Evolutionary conservation across 2,797 vertebrate species (phyloP), one percentile per base, ranked within the genome.

Genomic region (Cossypha heuglini): DNA sequence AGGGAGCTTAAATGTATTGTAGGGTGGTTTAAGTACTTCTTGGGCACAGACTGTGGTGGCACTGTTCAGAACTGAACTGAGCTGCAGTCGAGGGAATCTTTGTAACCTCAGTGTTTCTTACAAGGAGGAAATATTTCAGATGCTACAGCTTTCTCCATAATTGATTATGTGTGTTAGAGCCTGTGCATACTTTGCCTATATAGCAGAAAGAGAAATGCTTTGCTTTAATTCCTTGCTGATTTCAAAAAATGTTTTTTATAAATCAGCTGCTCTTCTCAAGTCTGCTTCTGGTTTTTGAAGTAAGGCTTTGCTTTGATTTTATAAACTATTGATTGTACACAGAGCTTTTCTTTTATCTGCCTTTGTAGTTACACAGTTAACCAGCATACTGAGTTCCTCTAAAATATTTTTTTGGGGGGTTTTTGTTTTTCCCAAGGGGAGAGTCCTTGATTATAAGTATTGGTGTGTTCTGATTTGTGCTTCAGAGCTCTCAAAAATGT

Each of bases 291-390:
- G 15, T 72, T 87, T 91, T 54, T 79, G 42, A 88, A 75, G 15
- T 42, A 79, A 75, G 55, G 29, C 25, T 63, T 91, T 82, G 10
- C 54, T 91, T 91, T 84, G 71, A 48, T 94, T 94, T 89, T 89
- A n/a, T 68, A 28, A 88, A 73, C 26, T 59, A n/a, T 57, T 25
- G 24, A 38, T 83, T 68, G 17, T 93, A 76, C 21, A 40, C 35
- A 43, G 21, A 42, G 74, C 58, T 88, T 79, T 79, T 91, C 66
- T 88, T 90, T 79, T 51, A 25, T 80, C 48, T 90, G 46, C 45
- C 66, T 76, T 71, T 72, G 42, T 78, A 59, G 13, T 75, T 81
- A 13, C 10, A 16, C 35, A 49, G 31, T 5, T 7, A 91, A 49
- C 18, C 29, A 61, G 28, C 10, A 16, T 29, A 40, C 13, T 73